Conservation (phyloP, 2,113 vertebrate species). For the Indicator maculatus region DNA sequence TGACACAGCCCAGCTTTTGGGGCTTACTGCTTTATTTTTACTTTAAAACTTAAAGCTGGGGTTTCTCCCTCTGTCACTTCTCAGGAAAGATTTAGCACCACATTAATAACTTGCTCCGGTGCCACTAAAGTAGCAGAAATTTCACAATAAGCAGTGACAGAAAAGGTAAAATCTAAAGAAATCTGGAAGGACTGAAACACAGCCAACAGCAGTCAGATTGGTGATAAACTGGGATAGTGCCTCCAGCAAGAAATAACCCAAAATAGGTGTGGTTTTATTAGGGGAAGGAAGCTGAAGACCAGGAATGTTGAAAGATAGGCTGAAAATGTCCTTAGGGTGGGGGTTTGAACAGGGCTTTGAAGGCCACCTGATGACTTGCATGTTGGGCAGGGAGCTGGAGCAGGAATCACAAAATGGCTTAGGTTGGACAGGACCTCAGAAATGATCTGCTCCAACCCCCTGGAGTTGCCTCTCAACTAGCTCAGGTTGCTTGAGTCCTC, state of each 20-base stretch:
- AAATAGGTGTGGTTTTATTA: not conserved
- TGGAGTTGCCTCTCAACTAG: too few species aligned
- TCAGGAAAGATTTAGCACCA: not conserved
- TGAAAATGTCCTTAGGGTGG: not conserved
- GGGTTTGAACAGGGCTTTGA: not conserved
- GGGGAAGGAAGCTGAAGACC: not conserved
- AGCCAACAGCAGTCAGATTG: conserved; percentile 5
- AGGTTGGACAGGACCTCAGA: too few species aligned
- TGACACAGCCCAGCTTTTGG: not conserved
- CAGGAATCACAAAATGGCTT: not conserved
- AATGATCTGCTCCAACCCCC: too few species aligned
- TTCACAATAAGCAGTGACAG: not conserved
- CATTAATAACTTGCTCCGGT: not conserved
- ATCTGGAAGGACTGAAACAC: not conserved
- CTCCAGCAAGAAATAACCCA: conserved; percentile 33
- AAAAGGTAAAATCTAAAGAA: not conserved
- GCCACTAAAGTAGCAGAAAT: conserved; percentile 9
- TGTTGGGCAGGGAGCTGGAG: not conserved
- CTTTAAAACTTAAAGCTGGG: not conserved
- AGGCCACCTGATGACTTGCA: not conserved
- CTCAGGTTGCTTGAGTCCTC: too few species aligned
- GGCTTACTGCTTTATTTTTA: conserved; percentile 4
- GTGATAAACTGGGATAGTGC: not conserved
- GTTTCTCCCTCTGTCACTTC: not conserved
- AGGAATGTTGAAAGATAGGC: not conserved